Conservation (phyloP, 1,140 invertebrate genomes). For the Chrysopa pallens region DNA sequence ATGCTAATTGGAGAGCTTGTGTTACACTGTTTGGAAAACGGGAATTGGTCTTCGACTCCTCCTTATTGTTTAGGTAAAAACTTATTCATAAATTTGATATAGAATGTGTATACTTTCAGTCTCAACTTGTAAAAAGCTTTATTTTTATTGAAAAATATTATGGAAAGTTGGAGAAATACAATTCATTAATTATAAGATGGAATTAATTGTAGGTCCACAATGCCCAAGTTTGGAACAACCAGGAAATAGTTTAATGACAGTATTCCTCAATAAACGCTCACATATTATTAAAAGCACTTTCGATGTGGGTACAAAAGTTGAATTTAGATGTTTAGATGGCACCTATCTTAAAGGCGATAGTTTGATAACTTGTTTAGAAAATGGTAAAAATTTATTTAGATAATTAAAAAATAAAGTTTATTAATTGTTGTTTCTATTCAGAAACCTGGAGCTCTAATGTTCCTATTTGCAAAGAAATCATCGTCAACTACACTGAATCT, state of each 20-base stretch:
- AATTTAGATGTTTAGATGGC: conserved; percentile 25
- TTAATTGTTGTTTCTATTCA: neutral
- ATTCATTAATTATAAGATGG: neutral
- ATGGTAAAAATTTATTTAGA: conserved; percentile 18
- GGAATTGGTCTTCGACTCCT: conserved; percentile 22
- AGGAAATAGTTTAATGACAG: conserved; percentile 19
- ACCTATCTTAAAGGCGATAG: conserved; percentile 22
- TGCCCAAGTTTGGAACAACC: conserved; percentile 24
- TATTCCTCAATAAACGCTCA: conserved; percentile 10
- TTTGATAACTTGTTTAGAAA: conserved; percentile 26
- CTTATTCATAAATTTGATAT: neutral
- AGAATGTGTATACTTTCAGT: conserved; percentile 33
- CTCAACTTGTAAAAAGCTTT: conserved; percentile 31
- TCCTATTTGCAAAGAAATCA: conserved; percentile 18
- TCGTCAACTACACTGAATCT: conserved; percentile 14
- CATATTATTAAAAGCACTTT: conserved; percentile 6
- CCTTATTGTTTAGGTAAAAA: conserved; percentile 22
- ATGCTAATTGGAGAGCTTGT: conserved; percentile 21
- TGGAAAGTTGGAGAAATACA: neutral
- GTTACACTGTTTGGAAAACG: conserved; percentile 25
- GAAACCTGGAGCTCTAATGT: conserved; percentile 20
- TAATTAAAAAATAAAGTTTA: neutral
- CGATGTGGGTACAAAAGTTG: conserved; percentile 23
- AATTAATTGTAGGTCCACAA: conserved; percentile 11
- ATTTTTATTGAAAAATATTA: no score